These are phyloP conservation scores for Halictus ligatus DNA, from an alignment of 2,888 invertebrate species.

Conservation along the genomic window DNA sequence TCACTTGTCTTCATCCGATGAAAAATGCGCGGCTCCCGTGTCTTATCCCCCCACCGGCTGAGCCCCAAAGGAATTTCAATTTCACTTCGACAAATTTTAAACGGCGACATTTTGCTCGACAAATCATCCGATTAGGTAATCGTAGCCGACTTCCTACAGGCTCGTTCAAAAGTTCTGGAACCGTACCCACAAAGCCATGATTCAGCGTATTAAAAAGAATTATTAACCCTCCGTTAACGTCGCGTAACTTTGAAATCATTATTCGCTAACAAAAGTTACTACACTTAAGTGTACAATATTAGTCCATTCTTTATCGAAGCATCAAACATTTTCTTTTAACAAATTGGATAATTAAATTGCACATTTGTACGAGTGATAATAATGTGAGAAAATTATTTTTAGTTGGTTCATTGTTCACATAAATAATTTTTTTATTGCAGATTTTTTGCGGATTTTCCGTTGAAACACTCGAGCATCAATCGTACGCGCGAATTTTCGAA, in stretches of 20 bases:
- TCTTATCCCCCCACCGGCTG: background rate
- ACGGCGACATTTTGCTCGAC: background rate
- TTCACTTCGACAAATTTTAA: background rate
- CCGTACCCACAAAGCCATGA: no score
- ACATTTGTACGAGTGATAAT: background rate
- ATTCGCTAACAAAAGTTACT: background rate
- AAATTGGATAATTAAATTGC: no score
- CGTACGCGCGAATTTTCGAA: background rate
- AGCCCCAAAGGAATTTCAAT: slow-evolving; percentile 6
- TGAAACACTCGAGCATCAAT: background rate
- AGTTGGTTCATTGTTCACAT: no score
- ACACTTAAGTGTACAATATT: background rate
- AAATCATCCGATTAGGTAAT: background rate
- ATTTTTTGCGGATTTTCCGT: background rate
- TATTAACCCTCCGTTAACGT: no score
- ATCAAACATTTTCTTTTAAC: background rate
- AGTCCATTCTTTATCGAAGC: background rate
- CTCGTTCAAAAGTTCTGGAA: background rate
- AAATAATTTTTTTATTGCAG: background rate
- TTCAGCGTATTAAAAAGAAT: no score
- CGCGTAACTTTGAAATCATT: no score
- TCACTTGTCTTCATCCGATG: slow-evolving; percentile 20
- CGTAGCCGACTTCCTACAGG: background rate
- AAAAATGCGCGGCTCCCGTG: slow-evolving; percentile 22
- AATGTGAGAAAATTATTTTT: background rate